Evolutionary conservation across 2,113 vertebrate genomes (phyloP), one percentile per base, ranked within the genome.

Genomic region (Pomatorhinus ruficollis): DNA sequence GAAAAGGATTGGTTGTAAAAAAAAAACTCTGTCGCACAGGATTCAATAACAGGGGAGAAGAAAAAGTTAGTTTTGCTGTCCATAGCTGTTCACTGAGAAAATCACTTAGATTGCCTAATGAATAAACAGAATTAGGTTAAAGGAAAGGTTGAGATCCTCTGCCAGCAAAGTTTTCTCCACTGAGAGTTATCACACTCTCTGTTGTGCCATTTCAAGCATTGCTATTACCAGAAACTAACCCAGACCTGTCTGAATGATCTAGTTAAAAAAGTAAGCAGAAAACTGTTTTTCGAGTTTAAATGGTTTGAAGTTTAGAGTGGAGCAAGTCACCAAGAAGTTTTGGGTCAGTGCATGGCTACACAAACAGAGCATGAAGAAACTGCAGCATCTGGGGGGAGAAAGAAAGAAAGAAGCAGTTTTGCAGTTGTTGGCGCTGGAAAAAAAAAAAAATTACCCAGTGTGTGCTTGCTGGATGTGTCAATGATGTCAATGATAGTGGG

Each of bases 101-200:
- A 87, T 63, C 33, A 22, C 19, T 63, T 45, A n/a, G 31, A 11
- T 72, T 0, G 0, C n/a, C 37, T 82, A 68, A 88, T 76, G 57
- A 63, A 49, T 93, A 83, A 94, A 57, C 17, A 61, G 42, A 95
- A 87, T 68, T 87, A 85, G 47, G 49, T 93, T 93, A 85, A 80
- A 79, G 49, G 59, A 82, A 90, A 93, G 37, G 66, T 68, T 93
- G 44, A 4, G 24, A 85, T 90, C 45, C 20, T 87, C 10, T 84
- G 53, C 52, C 81, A 93, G 61, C 49, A 71, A 59, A 47, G 24
- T 45, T 85, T 72, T 91, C 31, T 45, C 92, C 6, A 2, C n/a
- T 40, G 78, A 94, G 90, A 47, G 22, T 87, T 93, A 15, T 33
- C 35, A 15, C 30, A 11, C 23, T 82, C 95, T 93, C 92, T 59